Evolutionary conservation across 1,140 invertebrate genomes (phyloP).

Genomic region (Phortica variegata): DNA sequence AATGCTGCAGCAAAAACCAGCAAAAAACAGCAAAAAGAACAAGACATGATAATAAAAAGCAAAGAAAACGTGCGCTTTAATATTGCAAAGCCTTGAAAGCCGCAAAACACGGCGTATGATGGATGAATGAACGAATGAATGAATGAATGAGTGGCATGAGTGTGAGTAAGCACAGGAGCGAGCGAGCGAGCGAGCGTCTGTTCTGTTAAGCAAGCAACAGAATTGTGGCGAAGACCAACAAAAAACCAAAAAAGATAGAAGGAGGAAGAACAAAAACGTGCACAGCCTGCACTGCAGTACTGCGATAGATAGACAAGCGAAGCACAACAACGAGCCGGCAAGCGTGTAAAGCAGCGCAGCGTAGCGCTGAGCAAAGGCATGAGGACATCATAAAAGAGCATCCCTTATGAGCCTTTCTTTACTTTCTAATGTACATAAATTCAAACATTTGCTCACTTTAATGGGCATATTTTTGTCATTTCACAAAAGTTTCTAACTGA

Average conservation of each 20-base stretch:
- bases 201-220: constrained; percentile 24
- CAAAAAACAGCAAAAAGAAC: too few relatives aligned
- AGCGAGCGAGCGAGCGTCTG: neutral
- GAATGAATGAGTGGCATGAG: constrained; percentile 27
- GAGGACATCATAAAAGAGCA: constrained; percentile 54
- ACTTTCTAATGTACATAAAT: constrained; percentile 47
- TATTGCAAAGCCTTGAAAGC: too few relatives aligned
- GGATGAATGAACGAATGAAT: constrained; percentile 26
- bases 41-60: too few relatives aligned
- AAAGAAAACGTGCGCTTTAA: too few relatives aligned
- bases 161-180: neutral
- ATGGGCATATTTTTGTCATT: constrained; percentile 54
- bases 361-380: too few relatives aligned
- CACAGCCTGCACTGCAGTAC: constrained; percentile 15
- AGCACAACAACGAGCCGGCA: too few relatives aligned
- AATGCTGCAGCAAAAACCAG: too few relatives aligned
- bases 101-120: constrained; percentile 20
- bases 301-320: constrained; percentile 19
- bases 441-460: constrained; percentile 53
- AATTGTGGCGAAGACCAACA: constrained; percentile 5
- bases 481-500: constrained; percentile 51
- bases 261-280: too few relatives aligned
- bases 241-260: constrained; percentile 7
- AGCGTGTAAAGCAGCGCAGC: too few relatives aligned
- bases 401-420: constrained; percentile 36